Evolutionary conservation across 2,797 vertebrate genomes (phyloP).

Genomic region (Gila robusta): DNA sequence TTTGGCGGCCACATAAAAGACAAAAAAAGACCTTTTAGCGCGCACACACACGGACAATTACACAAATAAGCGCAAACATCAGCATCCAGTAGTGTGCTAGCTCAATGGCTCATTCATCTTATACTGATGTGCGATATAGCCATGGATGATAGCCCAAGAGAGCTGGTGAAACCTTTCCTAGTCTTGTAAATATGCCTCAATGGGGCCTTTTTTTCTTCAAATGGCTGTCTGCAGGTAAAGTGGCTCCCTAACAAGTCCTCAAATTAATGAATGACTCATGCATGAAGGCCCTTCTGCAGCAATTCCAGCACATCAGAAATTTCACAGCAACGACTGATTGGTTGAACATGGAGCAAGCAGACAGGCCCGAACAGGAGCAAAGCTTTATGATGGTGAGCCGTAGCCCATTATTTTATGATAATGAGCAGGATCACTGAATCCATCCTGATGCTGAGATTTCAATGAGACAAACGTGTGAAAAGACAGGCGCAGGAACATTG

Average conservation of each 20-base stretch:
- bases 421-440: constrained; percentile 70
- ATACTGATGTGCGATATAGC: constrained; percentile 50
- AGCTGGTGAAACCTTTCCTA: constrained; percentile 54
- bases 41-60: constrained; percentile 9
- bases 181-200: constrained; percentile 56
- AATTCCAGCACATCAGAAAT: constrained; percentile 66
- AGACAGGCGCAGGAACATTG: constrained; percentile 53
- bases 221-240: constrained; percentile 62
- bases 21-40: constrained; percentile 54
- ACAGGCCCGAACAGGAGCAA: constrained; percentile 51
- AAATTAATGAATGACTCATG: constrained; percentile 68
- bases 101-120: constrained; percentile 58
- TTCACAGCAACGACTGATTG: constrained; percentile 53
- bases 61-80: constrained; percentile 44
- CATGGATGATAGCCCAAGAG: constrained; percentile 58
- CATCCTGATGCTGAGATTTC: constrained; percentile 65
- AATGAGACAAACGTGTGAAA: constrained; percentile 57
- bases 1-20: constrained; percentile 45
- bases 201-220: constrained; percentile 57
- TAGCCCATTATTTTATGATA: constrained; percentile 82
- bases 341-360: constrained; percentile 61
- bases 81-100: constrained; percentile 45
- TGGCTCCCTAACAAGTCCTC: constrained; percentile 69
- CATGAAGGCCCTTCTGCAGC: constrained; percentile 62
- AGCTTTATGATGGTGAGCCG: constrained; percentile 67